Evolutionary conservation across 2,888 invertebrate species (phyloP), one percentile per base, ranked within the genome.

Genomic region (Ceraclea dissimilis): DNA sequence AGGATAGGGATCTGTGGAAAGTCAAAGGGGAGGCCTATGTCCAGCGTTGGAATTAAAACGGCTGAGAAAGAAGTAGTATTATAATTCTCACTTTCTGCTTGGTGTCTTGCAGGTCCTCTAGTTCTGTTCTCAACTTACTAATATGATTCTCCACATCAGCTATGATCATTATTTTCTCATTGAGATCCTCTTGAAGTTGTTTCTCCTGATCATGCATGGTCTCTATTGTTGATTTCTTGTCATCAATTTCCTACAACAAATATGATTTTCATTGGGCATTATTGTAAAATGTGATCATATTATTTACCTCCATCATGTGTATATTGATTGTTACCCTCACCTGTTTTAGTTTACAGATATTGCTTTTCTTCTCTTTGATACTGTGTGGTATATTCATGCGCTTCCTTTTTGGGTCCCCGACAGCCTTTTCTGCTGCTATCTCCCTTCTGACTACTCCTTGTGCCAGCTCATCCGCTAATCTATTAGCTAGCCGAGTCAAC

Each of bases 391-490:
- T 49, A 31, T 51, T 33, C 16, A 51, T 26, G 19, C 51, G 52
- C 20, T 52, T 31, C 31, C 51, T 22, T n/a, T 43, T 47, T 6
- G 54, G 48, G 26, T 56, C 53, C 10, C 21, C 50, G 68, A 65
- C 0, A 1, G 64, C 66, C 66, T 72, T 74, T 39, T 73, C 74
- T 65, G 73, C 67, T 2, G 72, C 76, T 0, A 70, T 74, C 61
- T 74, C 75, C 1, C 78, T 69, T 1, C 75, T 69, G 17, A 71
- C 73, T 58, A 78, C 74, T 63, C 74, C 75, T 51, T 70, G 64
- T 1, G 76, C 76, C 57, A 78, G 62, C 60, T 78, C 77, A 44
- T 74, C 75, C 0, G 76, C 67, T 13, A 77, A 60, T 63, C 75
- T 74, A 60, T 75, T 74, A 13, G 72, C 67, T 0, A 50, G 47